These are phyloP conservation scores for Heliothis peltigera DNA, from an alignment of 2,888 invertebrate species.

Conservation along the genomic window DNA sequence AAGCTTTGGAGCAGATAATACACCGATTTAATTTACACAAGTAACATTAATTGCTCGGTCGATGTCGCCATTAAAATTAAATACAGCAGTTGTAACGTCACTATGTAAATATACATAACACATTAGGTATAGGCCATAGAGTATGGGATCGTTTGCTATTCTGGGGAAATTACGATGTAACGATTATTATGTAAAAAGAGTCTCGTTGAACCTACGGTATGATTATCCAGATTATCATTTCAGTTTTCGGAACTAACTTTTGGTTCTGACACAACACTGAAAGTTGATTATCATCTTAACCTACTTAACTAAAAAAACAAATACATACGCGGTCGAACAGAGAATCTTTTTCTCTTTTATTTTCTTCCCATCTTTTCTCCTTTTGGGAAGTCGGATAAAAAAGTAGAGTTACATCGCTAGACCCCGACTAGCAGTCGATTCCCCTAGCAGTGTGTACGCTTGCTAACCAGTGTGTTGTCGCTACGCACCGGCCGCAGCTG, in stretches of 20 bases:
- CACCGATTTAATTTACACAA: conserved; percentile 13
- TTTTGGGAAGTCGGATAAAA: too few species aligned
- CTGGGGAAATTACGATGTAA: conserved; percentile 17
- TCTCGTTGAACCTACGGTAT: background rate
- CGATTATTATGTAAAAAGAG: too few species aligned
- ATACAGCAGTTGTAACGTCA: conserved; percentile 31
- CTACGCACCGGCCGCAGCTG: conserved; percentile 85
- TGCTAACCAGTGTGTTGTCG: conserved; percentile 87
- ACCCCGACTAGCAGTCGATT: conserved; percentile 48
- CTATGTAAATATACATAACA: conserved; percentile 59
- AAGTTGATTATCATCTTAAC: too few species aligned
- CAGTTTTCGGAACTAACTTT: too few species aligned
- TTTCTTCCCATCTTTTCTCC: too few species aligned
- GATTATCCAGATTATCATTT: too few species aligned
- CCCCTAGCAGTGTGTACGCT: conserved; percentile 74
- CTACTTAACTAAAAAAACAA: too few species aligned
- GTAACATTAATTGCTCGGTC: conserved; percentile 14
- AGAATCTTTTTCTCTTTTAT: too few species aligned
- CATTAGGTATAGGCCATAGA: conserved; percentile 36
- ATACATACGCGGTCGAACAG: too few species aligned
- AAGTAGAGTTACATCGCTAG: background rate
- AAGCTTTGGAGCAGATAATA: conserved; percentile 57
- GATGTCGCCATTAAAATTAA: conserved; percentile 38
- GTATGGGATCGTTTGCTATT: conserved; percentile 38
- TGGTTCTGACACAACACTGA: too few species aligned